phyloP scores from a whole-genome alignment of 2,797 vertebrate genomes.

The Taenioides sp. region DNA sequence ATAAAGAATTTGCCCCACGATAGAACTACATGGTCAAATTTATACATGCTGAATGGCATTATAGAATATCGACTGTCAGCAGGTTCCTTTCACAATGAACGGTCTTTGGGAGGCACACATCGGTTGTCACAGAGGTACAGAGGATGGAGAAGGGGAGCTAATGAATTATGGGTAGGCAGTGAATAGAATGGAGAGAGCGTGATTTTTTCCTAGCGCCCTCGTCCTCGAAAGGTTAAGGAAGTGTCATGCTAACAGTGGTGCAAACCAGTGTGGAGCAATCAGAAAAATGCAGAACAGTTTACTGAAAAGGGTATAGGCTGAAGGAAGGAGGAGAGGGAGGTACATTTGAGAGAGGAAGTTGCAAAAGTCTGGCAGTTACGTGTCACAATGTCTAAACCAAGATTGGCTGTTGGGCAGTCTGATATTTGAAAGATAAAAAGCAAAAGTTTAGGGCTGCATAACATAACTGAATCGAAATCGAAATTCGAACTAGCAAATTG shows the following conservation, averaged over 20 bases:
- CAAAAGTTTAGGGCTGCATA: no score
- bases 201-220: slow-evolving; percentile 33
- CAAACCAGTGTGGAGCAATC: slow-evolving; percentile 46
- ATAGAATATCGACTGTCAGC: slow-evolving; percentile 37
- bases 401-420: slow-evolving; percentile 17
- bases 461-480: no score
- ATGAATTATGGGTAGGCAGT: slow-evolving; percentile 57
- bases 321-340: neutral
- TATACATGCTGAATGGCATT: slow-evolving; percentile 27
- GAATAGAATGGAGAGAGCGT: slow-evolving; percentile 27
- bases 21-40: slow-evolving; percentile 34
- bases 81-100: slow-evolving; percentile 36
- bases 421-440: neutral
- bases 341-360: neutral
- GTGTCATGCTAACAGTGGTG: slow-evolving; percentile 63
- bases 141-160: slow-evolving; percentile 53
- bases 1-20: slow-evolving; percentile 12
- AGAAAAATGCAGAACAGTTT: slow-evolving; percentile 23
- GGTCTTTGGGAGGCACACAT: slow-evolving; percentile 24
- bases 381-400: neutral
- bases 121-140: slow-evolving; percentile 36
- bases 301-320: neutral
- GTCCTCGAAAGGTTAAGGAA: slow-evolving; percentile 57
- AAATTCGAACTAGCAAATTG: no score
- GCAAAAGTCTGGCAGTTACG: neutral